A percentile compares a stretch with the other conserved stretches of the same genome.
Evolutionary conservation across 2,113 vertebrate genomes (phyloP).

Genomic region (Pithys albifrons): DNA sequence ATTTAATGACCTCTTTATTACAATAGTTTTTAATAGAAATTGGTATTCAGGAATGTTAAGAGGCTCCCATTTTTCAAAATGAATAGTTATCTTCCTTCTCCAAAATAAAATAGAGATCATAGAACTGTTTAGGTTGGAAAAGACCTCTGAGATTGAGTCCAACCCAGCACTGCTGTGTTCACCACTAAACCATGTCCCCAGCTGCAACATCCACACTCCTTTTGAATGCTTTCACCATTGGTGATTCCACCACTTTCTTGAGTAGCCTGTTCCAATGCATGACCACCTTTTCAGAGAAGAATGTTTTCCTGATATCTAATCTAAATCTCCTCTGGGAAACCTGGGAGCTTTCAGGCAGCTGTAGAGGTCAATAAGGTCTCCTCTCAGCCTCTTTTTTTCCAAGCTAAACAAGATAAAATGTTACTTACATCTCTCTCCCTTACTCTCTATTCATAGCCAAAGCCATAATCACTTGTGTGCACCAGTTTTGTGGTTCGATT

Average conservation of each 20-base stretch:
- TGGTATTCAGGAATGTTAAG: not conserved
- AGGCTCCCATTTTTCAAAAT: not conserved
- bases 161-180: fast-evolving
- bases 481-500: not conserved
- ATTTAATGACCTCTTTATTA: not conserved
- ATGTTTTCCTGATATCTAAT: not conserved
- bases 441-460: not conserved
- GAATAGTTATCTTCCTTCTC: not conserved
- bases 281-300: no score
- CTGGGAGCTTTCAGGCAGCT: not conserved
- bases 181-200: not conserved
- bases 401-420: not conserved
- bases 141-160: not conserved
- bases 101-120: not conserved
- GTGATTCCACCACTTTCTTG: not conserved
- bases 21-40: not conserved
- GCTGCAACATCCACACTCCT: not conserved
- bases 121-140: not conserved
- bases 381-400: not conserved
- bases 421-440: not conserved
- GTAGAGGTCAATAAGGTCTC: not conserved
- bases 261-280: not conserved
- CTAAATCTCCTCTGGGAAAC: not conserved
- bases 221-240: not conserved
- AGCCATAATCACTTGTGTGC: not conserved